These are phyloP conservation scores for Drosophila subpulchrella DNA, from an alignment of 1,140 invertebrate species.

Conservation along the genomic window DNA sequence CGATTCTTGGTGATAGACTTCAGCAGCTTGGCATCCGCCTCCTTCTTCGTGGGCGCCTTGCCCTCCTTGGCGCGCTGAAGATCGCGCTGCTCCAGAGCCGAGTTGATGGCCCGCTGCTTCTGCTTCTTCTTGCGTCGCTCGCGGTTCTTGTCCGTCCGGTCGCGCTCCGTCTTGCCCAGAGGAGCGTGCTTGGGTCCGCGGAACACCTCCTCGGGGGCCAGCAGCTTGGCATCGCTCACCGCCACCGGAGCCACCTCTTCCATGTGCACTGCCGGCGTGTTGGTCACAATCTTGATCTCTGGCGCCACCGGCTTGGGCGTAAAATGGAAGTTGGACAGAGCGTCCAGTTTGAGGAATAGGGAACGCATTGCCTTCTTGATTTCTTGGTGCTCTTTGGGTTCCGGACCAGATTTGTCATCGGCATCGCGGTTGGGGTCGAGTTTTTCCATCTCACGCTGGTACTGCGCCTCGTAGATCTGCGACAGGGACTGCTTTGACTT, in stretches of 20 bases:
- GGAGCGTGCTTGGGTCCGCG: constrained; percentile 91
- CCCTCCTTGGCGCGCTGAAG: constrained; percentile 85
- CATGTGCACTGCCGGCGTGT: constrained; percentile 95
- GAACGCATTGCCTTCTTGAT: constrained; percentile 91
- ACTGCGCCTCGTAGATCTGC: constrained; percentile 98
- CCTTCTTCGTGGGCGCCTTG: constrained; percentile 86
- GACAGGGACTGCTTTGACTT: constrained; percentile 98
- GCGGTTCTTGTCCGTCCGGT: constrained; percentile 94
- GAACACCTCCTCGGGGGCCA: constrained; percentile 98
- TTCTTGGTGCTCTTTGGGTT: constrained; percentile 90
- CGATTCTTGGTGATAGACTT: constrained; percentile 88
- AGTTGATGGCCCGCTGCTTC: constrained; percentile 87
- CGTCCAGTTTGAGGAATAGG: constrained; percentile 95
- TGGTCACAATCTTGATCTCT: constrained; percentile 96
- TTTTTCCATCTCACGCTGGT: constrained; percentile 92
- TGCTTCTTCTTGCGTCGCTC: constrained; percentile 95
- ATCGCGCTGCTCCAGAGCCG: constrained; percentile 86
- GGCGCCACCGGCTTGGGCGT: constrained; percentile 94
- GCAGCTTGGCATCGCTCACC: constrained; percentile 92
- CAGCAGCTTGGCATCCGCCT: constrained; percentile 85
- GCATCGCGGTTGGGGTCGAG: constrained; percentile 86
- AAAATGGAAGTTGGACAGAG: constrained; percentile 96
- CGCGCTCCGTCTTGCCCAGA: constrained; percentile 92
- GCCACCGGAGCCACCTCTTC: constrained; percentile 97
- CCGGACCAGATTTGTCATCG: constrained; percentile 87